A percentile compares a stretch with the other conserved stretches of the same genome.
Conservation (phyloP, 2,888 invertebrate species). For the Autographa pulchrina region DNA sequence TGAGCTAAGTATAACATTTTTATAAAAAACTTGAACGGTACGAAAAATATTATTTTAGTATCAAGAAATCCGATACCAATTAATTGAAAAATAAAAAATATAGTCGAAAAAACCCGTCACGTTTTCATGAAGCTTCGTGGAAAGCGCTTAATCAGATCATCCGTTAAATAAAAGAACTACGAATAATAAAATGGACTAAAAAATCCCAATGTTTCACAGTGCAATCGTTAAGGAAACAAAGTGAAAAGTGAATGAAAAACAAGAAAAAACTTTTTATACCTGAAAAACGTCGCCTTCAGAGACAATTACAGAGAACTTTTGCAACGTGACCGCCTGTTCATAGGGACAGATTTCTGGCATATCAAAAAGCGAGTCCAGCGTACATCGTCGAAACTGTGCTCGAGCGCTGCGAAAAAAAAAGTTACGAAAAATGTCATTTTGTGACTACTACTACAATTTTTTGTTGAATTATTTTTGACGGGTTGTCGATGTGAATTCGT, state of each 20-base stretch:
- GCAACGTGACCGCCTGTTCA: slow-evolving; percentile 72
- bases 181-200: slow-evolving; percentile 15
- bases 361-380: slow-evolving; percentile 73
- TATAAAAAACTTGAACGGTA: not conserved
- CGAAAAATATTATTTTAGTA: slow-evolving; percentile 3
- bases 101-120: slow-evolving; percentile 23
- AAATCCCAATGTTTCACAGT: slow-evolving; percentile 3
- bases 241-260: not conserved
- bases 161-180: not conserved
- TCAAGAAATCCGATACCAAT: not conserved
- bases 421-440: slow-evolving; percentile 18
- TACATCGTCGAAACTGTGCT: slow-evolving; percentile 78
- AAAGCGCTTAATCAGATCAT: not conserved
- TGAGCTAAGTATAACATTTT: too few relatives aligned
- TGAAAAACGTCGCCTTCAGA: slow-evolving; percentile 83
- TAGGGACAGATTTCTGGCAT: slow-evolving; percentile 40
- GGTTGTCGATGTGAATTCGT: slow-evolving; percentile 32
- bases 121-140: slow-evolving; percentile 3
- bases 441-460: slow-evolving; percentile 29
- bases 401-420: slow-evolving; percentile 71
- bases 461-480: slow-evolving; percentile 26
- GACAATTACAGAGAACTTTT: slow-evolving; percentile 81
- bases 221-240: slow-evolving; percentile 7
- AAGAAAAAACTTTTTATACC: slow-evolving; percentile 60
- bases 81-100: slow-evolving; percentile 15